Evolutionary conservation across 2,888 invertebrate genomes (phyloP).

Genomic region (Spodoptera exigua): DNA sequence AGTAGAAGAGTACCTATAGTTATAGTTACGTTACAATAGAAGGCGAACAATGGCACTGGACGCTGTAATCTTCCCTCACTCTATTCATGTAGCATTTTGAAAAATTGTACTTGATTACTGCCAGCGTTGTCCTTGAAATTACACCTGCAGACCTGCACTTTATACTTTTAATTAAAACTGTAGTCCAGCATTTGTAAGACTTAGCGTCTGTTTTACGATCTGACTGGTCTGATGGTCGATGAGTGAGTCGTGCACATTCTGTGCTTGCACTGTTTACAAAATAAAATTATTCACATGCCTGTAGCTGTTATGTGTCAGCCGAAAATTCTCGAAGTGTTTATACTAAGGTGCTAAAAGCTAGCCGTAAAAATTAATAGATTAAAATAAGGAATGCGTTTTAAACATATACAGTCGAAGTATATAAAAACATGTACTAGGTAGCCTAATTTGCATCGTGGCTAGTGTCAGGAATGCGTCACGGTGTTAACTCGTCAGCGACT

Average conservation of each 20-base stretch:
- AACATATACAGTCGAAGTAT: conserved; percentile 16
- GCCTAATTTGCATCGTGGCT: conserved; percentile 15
- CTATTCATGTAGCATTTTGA: conserved; percentile 26
- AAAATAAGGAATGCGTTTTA: conserved; percentile 38
- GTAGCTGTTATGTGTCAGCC: conserved; percentile 15
- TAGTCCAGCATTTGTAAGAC: too few relatives aligned
- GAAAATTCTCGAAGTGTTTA: conserved; percentile 11
- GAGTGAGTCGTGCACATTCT: too few relatives aligned
- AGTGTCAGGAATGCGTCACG: conserved; percentile 28
- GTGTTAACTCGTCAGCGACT: not conserved
- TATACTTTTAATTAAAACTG: conserved; percentile 2
- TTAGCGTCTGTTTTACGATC: too few relatives aligned
- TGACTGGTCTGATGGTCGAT: too few relatives aligned
- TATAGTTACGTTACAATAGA: conserved; percentile 57
- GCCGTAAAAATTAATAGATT: conserved; percentile 2
- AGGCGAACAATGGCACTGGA: conserved; percentile 52
- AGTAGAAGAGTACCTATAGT: conserved; percentile 23
- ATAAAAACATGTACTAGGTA: conserved; percentile 26
- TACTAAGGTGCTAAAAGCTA: conserved; percentile 14
- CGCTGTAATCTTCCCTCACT: conserved; percentile 43
- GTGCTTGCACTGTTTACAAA: too few relatives aligned
- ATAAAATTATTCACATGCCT: not conserved
- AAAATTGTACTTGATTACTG: conserved; percentile 33
- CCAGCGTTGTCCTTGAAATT: conserved; percentile 14
- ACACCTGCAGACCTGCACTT: conserved; percentile 1